A percentile compares a stretch with the other conserved stretches of the same genome.
Conservation (phyloP, 2,113 vertebrate species). For the Callipepla squamata region DNA sequence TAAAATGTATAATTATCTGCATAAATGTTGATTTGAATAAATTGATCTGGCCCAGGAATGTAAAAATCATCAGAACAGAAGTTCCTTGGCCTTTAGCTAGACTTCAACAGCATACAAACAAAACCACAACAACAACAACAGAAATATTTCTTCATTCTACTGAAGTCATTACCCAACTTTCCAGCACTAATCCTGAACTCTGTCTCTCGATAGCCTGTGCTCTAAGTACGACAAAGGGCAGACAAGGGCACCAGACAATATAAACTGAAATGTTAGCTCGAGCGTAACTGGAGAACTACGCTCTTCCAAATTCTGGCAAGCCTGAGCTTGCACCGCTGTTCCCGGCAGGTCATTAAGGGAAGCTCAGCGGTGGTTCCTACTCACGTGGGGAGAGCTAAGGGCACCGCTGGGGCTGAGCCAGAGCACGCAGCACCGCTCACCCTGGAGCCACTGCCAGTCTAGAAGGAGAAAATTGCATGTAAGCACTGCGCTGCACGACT, state of each 20-base stretch:
- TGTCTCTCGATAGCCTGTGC: not conserved
- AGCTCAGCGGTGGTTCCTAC: not conserved
- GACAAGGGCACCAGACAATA: not conserved
- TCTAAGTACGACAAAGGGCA: conserved; percentile 46
- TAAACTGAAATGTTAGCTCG: not conserved
- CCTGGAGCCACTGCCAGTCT: fast-evolving
- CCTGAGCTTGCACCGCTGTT: not conserved
- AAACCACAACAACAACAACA: not conserved
- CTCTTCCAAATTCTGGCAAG: not conserved
- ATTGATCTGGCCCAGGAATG: not conserved
- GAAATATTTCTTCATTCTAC: not conserved
- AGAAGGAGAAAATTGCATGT: fast-evolving
- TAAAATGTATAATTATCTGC: not conserved
- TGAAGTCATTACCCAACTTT: not conserved
- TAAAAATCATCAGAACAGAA: not conserved
- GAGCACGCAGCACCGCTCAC: fast-evolving
- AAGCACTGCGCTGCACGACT: fast-evolving
- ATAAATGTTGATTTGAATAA: not conserved
- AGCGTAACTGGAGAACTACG: fast-evolving
- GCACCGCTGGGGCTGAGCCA: not conserved
- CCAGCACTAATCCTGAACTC: not conserved
- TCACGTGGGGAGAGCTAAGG: not conserved
- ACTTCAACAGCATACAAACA: not conserved
- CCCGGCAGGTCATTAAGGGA: not conserved
- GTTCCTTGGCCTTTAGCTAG: not conserved